Conservation (phyloP, 2,797 vertebrate genomes). For the Chromobotia macracanthus region DNA sequence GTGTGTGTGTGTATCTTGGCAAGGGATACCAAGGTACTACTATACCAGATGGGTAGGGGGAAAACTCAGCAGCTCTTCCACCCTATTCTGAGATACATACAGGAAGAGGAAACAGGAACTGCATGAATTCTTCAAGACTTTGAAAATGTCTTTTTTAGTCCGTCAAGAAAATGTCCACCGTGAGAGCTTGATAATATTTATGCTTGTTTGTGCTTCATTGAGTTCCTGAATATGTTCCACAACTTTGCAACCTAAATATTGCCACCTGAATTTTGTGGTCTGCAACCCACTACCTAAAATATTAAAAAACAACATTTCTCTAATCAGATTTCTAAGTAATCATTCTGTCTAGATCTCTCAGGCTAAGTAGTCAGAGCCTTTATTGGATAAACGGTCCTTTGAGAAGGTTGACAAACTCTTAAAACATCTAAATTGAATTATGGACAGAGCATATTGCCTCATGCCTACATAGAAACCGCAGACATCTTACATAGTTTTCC, state of each 20-base stretch:
- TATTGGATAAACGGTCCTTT: slow-evolving; percentile 19
- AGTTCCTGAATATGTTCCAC: background rate
- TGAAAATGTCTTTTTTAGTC: too few relatives aligned
- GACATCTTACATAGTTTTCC: background rate
- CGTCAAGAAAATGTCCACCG: too few relatives aligned
- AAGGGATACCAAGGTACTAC: slow-evolving; percentile 16
- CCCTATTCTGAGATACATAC: slow-evolving; percentile 31
- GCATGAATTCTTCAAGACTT: background rate
- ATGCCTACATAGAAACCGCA: slow-evolving; percentile 1
- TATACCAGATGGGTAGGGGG: slow-evolving; percentile 41
- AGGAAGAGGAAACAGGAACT: slow-evolving; percentile 1
- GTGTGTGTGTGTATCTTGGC: slow-evolving; percentile 34
- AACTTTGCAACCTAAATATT: background rate
- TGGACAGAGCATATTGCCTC: slow-evolving; percentile 1
- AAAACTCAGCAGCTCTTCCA: slow-evolving; percentile 14
- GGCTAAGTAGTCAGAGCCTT: slow-evolving; percentile 14
- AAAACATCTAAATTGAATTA: slow-evolving; percentile 25
- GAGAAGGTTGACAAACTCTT: slow-evolving; percentile 15
- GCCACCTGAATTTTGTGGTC: background rate
- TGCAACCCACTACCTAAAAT: background rate
- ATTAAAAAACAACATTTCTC: background rate
- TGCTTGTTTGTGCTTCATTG: background rate
- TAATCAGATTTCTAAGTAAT: background rate
- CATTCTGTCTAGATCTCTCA: slow-evolving; percentile 14
- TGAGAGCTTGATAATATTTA: background rate